phyloP scores from a whole-genome alignment of 2,113 vertebrate genomes.

The Tupaia tana region DNA sequence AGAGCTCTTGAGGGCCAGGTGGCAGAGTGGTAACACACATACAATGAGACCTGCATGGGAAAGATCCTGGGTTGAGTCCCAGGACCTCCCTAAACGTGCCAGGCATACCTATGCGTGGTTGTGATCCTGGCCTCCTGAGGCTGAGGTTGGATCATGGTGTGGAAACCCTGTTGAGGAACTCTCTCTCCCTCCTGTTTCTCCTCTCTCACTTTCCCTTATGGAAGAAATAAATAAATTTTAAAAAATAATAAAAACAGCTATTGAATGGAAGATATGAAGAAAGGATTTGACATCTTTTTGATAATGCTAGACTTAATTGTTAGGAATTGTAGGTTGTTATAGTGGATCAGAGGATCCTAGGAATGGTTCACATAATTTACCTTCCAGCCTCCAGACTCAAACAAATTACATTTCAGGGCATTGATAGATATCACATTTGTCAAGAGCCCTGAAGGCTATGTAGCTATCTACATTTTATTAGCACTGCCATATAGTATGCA shows the following conservation, averaged over 20 bases:
- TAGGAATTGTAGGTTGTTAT: background rate
- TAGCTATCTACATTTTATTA: background rate
- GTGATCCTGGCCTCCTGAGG: no score
- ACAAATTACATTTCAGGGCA: background rate
- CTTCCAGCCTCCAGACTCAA: background rate
- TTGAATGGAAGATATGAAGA: slow-evolving; percentile 4
- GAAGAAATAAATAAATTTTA: no score
- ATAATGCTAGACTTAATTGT: slow-evolving; percentile 16
- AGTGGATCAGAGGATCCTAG: background rate
- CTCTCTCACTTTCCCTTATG: no score
- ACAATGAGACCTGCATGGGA: no score
- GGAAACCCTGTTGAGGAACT: no score
- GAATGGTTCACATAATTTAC: background rate
- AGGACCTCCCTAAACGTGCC: no score
- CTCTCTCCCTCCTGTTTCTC: no score
- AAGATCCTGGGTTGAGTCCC: no score
- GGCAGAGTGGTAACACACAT: no score
- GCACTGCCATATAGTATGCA: background rate
- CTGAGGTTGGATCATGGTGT: no score
- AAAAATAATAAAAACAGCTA: background rate
- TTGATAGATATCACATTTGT: background rate
- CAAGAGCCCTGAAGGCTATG: background rate
- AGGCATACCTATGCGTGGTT: no score
- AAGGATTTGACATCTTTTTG: background rate
- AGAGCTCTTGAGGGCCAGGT: background rate